Conservation (phyloP, 53 echinoderm and acorn worm species). For the Paracentrotus lividus region DNA sequence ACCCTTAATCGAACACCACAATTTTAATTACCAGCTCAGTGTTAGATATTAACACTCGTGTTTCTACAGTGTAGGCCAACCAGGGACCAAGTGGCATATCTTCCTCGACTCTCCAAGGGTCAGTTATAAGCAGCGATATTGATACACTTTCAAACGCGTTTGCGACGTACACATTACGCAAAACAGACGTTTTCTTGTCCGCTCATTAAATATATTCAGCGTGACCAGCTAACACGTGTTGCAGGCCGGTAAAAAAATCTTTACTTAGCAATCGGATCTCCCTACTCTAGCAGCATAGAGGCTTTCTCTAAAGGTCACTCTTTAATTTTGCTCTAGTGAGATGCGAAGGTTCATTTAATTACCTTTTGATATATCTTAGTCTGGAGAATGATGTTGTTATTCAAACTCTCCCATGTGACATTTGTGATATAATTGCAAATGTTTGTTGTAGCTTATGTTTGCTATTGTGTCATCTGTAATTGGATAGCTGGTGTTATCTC, state of each 20-base stretch:
- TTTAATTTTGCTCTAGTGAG: background rate
- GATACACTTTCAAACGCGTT: background rate
- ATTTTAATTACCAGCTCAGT: too few species aligned
- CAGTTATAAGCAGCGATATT: too few species aligned
- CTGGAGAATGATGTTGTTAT: too few species aligned
- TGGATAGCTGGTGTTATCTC: background rate
- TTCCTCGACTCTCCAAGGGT: too few species aligned
- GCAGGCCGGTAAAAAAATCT: background rate
- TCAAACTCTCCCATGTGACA: too few species aligned
- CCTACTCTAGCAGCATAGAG: background rate
- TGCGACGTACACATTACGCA: slow-evolving; percentile 7
- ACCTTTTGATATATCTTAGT: background rate
- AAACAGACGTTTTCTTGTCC: background rate
- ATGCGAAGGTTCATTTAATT: background rate
- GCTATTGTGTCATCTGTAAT: background rate
- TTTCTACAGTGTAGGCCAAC: too few species aligned
- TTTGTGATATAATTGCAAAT: background rate
- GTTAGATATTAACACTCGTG: too few species aligned
- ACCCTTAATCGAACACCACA: too few species aligned
- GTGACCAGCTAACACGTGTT: slow-evolving; percentile 8
- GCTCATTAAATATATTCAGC: slow-evolving; percentile 10
- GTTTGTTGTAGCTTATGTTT: background rate
- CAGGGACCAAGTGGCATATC: too few species aligned
- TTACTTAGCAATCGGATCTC: background rate
- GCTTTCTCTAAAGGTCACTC: background rate